phyloP scores from a whole-genome alignment of 2,113 vertebrate species.

The Oxyura jamaicensis region DNA sequence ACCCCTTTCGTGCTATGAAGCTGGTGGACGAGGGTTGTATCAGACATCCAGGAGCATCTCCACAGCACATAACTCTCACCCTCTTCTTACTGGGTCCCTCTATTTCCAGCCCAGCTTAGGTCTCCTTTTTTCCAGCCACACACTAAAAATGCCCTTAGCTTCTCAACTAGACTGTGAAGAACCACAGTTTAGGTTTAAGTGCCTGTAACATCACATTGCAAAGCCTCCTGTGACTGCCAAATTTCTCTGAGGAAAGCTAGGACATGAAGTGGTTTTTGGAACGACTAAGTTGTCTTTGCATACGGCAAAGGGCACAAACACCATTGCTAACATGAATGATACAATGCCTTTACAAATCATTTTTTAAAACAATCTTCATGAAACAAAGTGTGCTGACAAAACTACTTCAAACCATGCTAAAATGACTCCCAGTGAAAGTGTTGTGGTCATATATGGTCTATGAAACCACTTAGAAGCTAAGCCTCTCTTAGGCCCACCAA shows the following conservation, averaged over 20 bases:
- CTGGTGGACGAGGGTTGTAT: accelerated
- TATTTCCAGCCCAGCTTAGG: not conserved
- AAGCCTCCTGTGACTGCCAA: not conserved
- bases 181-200: not conserved
- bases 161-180: not conserved
- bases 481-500: not conserved
- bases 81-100: not conserved
- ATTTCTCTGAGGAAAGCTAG: not conserved
- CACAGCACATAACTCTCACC: not conserved
- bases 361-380: not conserved
- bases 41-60: not conserved
- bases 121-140: not conserved
- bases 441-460: not conserved
- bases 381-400: not conserved
- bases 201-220: not conserved
- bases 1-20: not conserved
- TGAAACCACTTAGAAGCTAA: not conserved
- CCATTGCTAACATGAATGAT: not conserved
- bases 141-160: not conserved
- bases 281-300: conserved; percentile 1
- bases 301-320: not conserved
- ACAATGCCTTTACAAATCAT: not conserved
- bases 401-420: not conserved
- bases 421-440: not conserved
- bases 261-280: not conserved